These are phyloP conservation scores for Heteromyza rotundicornis DNA, from an alignment of 2,888 invertebrate genomes.

Conservation along the genomic window DNA sequence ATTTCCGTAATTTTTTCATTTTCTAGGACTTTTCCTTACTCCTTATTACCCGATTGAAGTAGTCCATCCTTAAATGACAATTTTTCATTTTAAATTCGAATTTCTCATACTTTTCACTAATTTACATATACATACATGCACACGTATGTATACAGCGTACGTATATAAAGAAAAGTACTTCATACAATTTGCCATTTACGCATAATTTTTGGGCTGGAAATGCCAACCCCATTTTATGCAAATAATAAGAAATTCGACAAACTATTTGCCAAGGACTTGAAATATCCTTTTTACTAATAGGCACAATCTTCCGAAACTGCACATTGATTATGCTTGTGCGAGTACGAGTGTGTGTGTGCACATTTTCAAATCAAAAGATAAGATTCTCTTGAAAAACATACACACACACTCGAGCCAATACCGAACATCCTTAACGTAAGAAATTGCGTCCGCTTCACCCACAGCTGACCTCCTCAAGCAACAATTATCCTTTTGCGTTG, in stretches of 20 bases:
- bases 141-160: too few species aligned
- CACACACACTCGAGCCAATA: background rate
- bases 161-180: too few species aligned
- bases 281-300: conserved; percentile 2
- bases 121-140: too few species aligned
- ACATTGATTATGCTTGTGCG: background rate
- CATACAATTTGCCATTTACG: too few species aligned
- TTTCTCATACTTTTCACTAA: too few species aligned
- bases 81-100: too few species aligned
- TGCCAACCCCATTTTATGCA: conserved; percentile 21
- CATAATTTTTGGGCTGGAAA: too few species aligned
- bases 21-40: too few species aligned
- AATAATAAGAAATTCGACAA: background rate
- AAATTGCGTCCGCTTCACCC: background rate
- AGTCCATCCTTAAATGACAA: too few species aligned
- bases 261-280: conserved; percentile 1
- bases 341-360: background rate
- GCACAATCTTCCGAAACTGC: background rate
- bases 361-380: conserved; percentile 3
- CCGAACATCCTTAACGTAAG: background rate
- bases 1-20: too few species aligned
- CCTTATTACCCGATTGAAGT: too few species aligned
- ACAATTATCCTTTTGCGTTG: too few species aligned
- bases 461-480: background rate
- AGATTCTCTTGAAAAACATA: background rate